Percentiles rank a stretch among this genome's conserved stretches.
Evolutionary conservation across 2,113 vertebrate species (phyloP).

Genomic region (Thalassoma bifasciatum): DNA sequence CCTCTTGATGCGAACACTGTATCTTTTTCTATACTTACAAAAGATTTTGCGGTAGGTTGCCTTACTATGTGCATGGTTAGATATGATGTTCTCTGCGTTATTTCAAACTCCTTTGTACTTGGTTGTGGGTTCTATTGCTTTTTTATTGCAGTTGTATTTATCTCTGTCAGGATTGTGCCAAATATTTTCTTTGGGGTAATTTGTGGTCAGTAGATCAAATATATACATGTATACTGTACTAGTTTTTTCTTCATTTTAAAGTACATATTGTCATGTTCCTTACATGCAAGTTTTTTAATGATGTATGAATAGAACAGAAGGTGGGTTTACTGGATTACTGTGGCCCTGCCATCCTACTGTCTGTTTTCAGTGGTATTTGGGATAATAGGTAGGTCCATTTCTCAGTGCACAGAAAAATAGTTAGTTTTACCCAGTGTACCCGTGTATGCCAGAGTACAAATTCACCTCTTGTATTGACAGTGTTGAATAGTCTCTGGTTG

Average conservation of each 20-base stretch:
- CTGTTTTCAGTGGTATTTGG: constrained; percentile 69
- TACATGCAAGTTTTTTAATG: constrained; percentile 66
- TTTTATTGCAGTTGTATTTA: constrained; percentile 61
- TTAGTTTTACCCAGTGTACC: constrained; percentile 59
- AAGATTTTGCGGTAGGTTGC: constrained; percentile 93
- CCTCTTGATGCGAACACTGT: constrained; percentile 74
- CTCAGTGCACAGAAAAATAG: constrained; percentile 60
- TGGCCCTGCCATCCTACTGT: constrained; percentile 56
- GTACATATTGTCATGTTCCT: constrained; percentile 66
- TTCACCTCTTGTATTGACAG: constrained; percentile 60
- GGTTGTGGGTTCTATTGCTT: constrained; percentile 54
- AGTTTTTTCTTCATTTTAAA: constrained; percentile 56
- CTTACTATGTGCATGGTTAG: constrained; percentile 94
- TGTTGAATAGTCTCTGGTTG: constrained; percentile 59
- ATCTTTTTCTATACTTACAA: constrained; percentile 87
- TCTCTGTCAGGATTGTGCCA: constrained; percentile 72
- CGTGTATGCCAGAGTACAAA: constrained; percentile 59
- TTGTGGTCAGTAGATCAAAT: constrained; percentile 75
- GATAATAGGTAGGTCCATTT: constrained; percentile 55
- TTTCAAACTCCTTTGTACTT: constrained; percentile 77
- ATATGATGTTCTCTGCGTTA: constrained; percentile 86
- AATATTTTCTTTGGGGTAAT: constrained; percentile 68
- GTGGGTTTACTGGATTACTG: constrained; percentile 57
- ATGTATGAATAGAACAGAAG: constrained; percentile 63
- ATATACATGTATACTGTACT: constrained; percentile 59